Percentiles rank a stretch among this genome's conserved stretches.
Conservation (phyloP, 2,797 vertebrate species). For the Pseudocheirus occidentalis region DNA sequence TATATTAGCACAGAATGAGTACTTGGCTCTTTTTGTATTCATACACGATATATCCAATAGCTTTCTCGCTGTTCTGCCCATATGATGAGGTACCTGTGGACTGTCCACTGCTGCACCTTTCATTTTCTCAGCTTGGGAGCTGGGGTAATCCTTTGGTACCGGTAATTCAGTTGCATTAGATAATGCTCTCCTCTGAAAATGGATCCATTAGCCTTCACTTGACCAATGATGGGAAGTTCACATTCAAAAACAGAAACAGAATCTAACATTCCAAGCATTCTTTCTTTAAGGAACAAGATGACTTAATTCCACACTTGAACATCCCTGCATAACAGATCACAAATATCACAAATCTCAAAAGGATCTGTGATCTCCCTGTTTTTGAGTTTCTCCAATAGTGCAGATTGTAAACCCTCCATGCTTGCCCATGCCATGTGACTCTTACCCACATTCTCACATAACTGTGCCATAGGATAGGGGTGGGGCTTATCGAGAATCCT, state of each 20-base stretch:
- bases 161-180: background rate
- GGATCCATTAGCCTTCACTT: background rate
- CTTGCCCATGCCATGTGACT: background rate
- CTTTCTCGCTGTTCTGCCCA: background rate
- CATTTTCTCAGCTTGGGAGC: background rate
- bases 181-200: background rate
- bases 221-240: background rate
- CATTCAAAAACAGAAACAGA: background rate
- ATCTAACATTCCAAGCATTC: constrained; percentile 26
- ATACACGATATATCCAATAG: constrained; percentile 5
- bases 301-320: constrained; percentile 12
- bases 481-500: background rate
- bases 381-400: background rate
- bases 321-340: background rate
- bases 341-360: background rate
- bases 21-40: background rate
- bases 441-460: background rate
- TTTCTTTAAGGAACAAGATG: constrained; percentile 4
- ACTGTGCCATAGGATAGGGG: background rate
- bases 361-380: background rate
- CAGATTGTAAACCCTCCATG: background rate
- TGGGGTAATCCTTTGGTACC: background rate
- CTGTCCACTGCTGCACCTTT: background rate
- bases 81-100: background rate
- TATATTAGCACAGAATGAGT: background rate